A percentile compares a stretch with the other conserved stretches of the same genome.
Conservation (phyloP, 2,888 invertebrate species). For the Diarsia brunnea region DNA sequence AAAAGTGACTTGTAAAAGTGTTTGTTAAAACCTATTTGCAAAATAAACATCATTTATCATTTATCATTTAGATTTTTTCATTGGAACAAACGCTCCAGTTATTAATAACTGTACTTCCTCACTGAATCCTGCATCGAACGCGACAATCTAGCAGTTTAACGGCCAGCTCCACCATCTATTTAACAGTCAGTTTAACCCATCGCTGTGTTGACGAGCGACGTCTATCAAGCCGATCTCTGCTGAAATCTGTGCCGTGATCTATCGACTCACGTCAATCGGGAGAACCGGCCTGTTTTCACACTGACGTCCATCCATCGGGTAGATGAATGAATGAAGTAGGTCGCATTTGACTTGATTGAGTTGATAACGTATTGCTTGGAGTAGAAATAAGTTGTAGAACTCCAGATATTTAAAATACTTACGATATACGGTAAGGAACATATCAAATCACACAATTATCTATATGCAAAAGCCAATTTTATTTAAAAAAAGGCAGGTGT, state of each 20-base stretch:
- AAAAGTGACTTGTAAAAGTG: no score
- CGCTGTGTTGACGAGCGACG: constrained; percentile 18
- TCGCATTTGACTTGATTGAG: neutral
- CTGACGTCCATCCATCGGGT: constrained; percentile 7
- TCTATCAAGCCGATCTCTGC: constrained; percentile 30
- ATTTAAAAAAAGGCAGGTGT: neutral
- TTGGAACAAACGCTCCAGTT: neutral
- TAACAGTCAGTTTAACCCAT: neutral
- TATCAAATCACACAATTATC: neutral
- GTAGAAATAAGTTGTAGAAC: neutral
- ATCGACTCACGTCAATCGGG: constrained; percentile 25
- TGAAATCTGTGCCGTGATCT: constrained; percentile 35
- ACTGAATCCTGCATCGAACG: neutral
- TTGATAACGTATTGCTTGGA: neutral
- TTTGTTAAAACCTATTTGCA: no score
- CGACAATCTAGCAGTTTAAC: neutral
- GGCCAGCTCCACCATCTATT: neutral
- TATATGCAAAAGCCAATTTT: neutral
- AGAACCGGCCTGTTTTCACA: neutral
- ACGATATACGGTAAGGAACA: neutral
- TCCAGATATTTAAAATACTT: neutral
- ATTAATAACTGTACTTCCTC: neutral
- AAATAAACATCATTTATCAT: no score
- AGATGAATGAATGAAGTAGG: neutral
- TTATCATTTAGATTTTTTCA: neutral